phyloP scores from a whole-genome alignment of 2,888 invertebrate genomes.

The Leptodirus hochenwartii region DNA sequence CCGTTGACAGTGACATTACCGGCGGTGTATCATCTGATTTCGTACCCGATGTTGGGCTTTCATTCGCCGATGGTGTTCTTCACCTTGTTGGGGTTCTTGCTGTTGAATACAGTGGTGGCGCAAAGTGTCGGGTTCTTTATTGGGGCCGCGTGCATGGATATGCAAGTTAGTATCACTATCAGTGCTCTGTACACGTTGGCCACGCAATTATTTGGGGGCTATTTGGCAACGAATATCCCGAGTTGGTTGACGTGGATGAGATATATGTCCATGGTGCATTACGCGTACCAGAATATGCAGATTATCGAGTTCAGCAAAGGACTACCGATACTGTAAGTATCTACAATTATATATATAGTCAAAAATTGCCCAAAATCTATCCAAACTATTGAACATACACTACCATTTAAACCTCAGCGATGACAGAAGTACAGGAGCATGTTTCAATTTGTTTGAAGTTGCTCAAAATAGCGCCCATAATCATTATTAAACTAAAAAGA shows the following conservation, averaged over 20 bases:
- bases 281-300: constrained; percentile 67
- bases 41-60: constrained; percentile 56
- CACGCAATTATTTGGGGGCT: constrained; percentile 59
- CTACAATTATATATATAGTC: constrained; percentile 5
- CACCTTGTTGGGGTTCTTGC: constrained; percentile 44
- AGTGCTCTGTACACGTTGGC: constrained; percentile 60
- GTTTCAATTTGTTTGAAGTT: too few relatives aligned
- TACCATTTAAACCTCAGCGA: too few relatives aligned
- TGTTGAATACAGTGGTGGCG: constrained; percentile 53
- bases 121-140: constrained; percentile 67
- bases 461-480: too few relatives aligned
- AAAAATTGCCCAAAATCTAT: too few relatives aligned
- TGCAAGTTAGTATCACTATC: constrained; percentile 59
- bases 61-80: constrained; percentile 46
- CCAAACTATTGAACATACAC: too few relatives aligned
- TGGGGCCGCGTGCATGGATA: constrained; percentile 58
- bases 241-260: constrained; percentile 55
- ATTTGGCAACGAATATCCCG: constrained; percentile 54
- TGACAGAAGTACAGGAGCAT: too few relatives aligned
- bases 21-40: constrained; percentile 55
- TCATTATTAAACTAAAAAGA: too few relatives aligned
- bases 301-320: constrained; percentile 58
- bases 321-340: constrained; percentile 43
- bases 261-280: constrained; percentile 59
- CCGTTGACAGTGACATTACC: constrained; percentile 57